Evolutionary conservation across 2,888 invertebrate species (phyloP), one percentile per base, ranked within the genome.

Genomic region (Pegoplata infirma): DNA sequence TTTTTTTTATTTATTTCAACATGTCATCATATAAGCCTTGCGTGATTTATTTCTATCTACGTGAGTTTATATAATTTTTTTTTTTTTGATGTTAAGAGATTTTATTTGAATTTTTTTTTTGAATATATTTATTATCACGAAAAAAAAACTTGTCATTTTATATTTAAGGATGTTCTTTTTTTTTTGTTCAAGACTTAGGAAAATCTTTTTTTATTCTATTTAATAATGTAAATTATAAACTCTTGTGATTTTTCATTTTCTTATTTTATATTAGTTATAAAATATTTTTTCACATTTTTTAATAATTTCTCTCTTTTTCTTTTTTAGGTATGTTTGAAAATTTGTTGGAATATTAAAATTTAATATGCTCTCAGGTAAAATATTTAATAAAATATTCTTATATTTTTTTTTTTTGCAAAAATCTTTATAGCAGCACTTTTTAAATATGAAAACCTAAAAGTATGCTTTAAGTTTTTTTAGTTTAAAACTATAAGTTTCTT

Each of bases 191-290:
- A n/a, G n/a, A n/a, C n/a, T n/a, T n/a, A n/a, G n/a, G n/a, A 19
- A 10, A 32, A 36, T 32, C 12, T 36, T n/a, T 16, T 23, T 59
- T 44, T 36, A 8, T 25, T 4, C 49, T 69, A 40, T 59, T 51
- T 69, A 53, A 69, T 59, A 44, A 69, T 40, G 68, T 51, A 64
- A 56, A 64, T 56, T 63, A 63, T 47, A 72, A 58, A 58, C 47
- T 28, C 23, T 68, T 47, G 51, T 51, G 40, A 58, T 64, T 56
- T 58, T 64, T 66, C n/a, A 67, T 51, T 49, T 25, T 64, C 2
- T 25, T 23, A 16, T 58, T 58, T 46, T 2, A 1, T 6, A n/a
- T 28, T 5, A 28, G 2, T 8, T 28, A 4, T 2, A 10, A 12
- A 19, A 19, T 40, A n/a, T 36, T 49, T 32, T 68, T 19, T 36